These are phyloP conservation scores for Myrmecophaga tridactyla DNA, from an alignment of 2,113 vertebrate species.

Conservation along the genomic window DNA sequence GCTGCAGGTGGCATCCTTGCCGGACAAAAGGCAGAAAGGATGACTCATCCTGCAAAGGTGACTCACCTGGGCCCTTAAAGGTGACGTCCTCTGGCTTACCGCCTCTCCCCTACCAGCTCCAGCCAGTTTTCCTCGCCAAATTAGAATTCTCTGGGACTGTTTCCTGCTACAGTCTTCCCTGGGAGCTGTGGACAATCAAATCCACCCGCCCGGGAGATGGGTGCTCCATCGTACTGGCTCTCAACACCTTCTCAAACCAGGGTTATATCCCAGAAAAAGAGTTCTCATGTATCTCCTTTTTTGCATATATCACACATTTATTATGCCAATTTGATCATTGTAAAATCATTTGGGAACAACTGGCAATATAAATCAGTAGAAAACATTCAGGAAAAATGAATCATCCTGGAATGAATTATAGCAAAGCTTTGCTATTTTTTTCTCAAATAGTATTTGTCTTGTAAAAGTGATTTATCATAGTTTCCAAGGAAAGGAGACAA, in stretches of 20 bases:
- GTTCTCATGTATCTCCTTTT: neutral
- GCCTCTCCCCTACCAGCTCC: accelerated
- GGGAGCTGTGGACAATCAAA: neutral
- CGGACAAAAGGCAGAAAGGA: accelerated
- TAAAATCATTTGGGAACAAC: slow-evolving; percentile 16
- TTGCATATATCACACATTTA: neutral
- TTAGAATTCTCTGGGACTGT: too few species aligned
- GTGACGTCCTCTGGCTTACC: neutral
- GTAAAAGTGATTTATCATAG: neutral
- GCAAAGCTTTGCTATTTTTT: neutral
- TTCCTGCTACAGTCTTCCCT: neutral
- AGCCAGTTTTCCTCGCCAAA: neutral
- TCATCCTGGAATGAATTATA: neutral
- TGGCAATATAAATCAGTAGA: neutral
- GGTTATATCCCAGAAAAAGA: neutral
- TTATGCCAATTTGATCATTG: slow-evolving; percentile 23
- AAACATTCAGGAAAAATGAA: slow-evolving; percentile 8
- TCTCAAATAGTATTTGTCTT: neutral
- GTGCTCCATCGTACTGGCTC: neutral
- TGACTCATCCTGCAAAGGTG: accelerated
- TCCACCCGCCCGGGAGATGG: accelerated
- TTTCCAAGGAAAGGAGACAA: neutral
- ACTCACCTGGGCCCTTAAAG: neutral
- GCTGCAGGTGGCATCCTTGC: accelerated
- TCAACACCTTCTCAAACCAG: neutral